Evolutionary conservation across 2,113 vertebrate genomes (phyloP).

Genomic region (Labeo catla): DNA sequence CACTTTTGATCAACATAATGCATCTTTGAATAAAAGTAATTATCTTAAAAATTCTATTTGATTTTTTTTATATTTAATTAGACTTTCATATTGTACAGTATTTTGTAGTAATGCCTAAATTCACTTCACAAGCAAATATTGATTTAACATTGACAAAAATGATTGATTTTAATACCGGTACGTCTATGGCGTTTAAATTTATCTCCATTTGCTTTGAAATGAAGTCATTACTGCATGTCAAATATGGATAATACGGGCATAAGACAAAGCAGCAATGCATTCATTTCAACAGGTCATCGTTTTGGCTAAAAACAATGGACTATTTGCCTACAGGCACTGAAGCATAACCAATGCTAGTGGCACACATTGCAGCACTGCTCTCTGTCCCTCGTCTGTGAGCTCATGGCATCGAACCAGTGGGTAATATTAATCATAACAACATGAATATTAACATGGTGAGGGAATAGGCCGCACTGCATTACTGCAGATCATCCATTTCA

Average conservation of each 20-base stretch:
- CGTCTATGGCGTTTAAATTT: no score
- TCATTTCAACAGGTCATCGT: constrained; percentile 68
- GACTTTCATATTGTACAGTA: no score
- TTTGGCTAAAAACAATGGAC: constrained; percentile 61
- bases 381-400: constrained; percentile 36
- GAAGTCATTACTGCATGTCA: not conserved
- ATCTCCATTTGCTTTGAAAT: not conserved
- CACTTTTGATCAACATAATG: no score
- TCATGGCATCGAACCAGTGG: constrained; percentile 63
- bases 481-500: constrained; percentile 71
- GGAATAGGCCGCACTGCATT: constrained; percentile 67
- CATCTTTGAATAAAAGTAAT: no score
- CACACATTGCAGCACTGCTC: constrained; percentile 56
- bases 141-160: no score
- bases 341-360: constrained; percentile 55
- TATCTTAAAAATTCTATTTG: no score
- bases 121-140: no score
- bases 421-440: constrained; percentile 75
- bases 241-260: constrained; percentile 43
- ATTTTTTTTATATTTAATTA: no score
- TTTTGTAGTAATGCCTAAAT: no score
- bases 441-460: constrained; percentile 73
- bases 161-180: no score
- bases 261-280: constrained; percentile 64
- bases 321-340: constrained; percentile 69